Conservation (phyloP, 2,888 invertebrate genomes). For the Schizaphis graminum region DNA sequence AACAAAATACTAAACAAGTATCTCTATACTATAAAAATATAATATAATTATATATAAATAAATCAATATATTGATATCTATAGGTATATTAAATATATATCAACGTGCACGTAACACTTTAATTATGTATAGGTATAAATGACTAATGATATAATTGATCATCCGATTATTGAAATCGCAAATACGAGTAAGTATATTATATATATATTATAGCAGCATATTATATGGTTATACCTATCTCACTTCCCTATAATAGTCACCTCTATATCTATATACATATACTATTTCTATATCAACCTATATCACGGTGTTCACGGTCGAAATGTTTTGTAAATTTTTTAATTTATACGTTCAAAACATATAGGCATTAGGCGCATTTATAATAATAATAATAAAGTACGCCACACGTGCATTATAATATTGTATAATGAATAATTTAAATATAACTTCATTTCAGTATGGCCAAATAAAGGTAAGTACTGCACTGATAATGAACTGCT, state of each 20-base stretch:
- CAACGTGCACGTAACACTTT: background rate
- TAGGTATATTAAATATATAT: too few relatives aligned
- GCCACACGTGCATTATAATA: background rate
- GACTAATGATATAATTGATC: background rate
- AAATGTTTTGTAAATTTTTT: background rate
- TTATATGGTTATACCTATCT: background rate
- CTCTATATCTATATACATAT: background rate
- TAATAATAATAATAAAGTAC: background rate
- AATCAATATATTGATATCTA: too few relatives aligned
- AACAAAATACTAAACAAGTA: background rate
- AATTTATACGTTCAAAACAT: background rate
- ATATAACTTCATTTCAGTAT: background rate
- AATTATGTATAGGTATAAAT: constrained; percentile 2
- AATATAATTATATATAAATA: background rate
- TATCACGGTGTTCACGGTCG: background rate
- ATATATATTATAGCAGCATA: background rate
- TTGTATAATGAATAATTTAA: background rate
- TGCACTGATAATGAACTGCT: background rate
- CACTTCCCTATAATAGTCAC: background rate
- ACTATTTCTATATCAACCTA: background rate
- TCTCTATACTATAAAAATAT: background rate
- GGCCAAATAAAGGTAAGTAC: background rate
- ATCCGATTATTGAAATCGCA: background rate
- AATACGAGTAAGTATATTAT: background rate
- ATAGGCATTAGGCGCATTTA: background rate